A percentile compares a stretch with the other conserved stretches of the same genome.
Evolutionary conservation across 2,113 vertebrate genomes (phyloP).

Genomic region (Oenanthe melanoleuca): DNA sequence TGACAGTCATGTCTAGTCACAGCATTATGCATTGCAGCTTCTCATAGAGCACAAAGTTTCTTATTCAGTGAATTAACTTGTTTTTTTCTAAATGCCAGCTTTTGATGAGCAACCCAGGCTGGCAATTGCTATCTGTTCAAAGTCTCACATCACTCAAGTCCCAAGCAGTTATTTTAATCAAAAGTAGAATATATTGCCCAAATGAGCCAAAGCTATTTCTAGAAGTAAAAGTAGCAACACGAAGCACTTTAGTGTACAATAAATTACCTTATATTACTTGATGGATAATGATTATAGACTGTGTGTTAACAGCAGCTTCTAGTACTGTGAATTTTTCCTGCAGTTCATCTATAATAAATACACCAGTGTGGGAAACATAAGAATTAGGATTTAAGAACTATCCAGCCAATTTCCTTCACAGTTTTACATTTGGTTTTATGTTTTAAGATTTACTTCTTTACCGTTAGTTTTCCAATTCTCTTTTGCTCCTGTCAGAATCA

Average conservation of each 20-base stretch:
- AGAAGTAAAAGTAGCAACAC: constrained; percentile 51
- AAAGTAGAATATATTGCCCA: constrained; percentile 45
- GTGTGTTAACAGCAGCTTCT: neutral
- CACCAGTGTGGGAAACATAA: neutral
- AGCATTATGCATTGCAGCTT: neutral
- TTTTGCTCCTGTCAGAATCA: neutral
- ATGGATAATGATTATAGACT: constrained; percentile 56
- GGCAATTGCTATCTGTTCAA: constrained; percentile 22
- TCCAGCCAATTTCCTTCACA: neutral
- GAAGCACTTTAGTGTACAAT: constrained; percentile 26
- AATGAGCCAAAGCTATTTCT: constrained; percentile 58
- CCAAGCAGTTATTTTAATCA: constrained; percentile 62
- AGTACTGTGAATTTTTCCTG: neutral
- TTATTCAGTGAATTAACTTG: neutral
- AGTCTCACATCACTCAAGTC: constrained; percentile 18
- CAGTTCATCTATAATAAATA: neutral
- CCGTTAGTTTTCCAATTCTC: neutral
- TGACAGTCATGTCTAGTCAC: rapidly evolving
- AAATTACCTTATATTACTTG: constrained; percentile 55
- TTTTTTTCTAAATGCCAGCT: neutral
- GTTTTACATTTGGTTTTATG: neutral
- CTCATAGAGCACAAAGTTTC: neutral
- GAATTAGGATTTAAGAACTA: neutral
- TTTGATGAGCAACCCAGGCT: neutral
- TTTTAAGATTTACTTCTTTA: neutral